Evolutionary conservation across 2,888 invertebrate species (phyloP), one percentile per base, ranked within the genome.

Genomic region (Cryptus viduatorius): DNA sequence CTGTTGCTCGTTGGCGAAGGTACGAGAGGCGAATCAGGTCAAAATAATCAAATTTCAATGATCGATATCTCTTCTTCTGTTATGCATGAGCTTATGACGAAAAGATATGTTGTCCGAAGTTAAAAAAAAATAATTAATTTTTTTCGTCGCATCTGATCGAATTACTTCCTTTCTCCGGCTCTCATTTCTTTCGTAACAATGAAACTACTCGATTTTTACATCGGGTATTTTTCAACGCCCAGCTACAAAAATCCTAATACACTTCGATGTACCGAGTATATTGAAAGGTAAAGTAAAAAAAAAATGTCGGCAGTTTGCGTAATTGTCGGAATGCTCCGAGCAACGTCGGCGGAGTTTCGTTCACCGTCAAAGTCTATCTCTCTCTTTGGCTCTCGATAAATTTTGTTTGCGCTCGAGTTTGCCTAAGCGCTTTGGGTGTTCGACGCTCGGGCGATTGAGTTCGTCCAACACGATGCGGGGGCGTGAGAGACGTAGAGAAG

Each of bases 341-440:
- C 31, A 64, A 29, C 8, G 12, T 73, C 61, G 61, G 16, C 46
- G 53, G 42, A 59, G 56, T 69, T 68, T 68, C 75, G 78, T 76
- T 19, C 19, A 53, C 37, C 19, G 31, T 68, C 48, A 12, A 31
- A 46, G 42, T 46, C 46, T 67, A 37, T 37, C 37, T 37, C 37
- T 37, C 37, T 37, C 64, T 61, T 65, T 3, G 14, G 0, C 37
- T 73, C 50, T 16, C 53, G 80, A 83, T 83, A 84, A 83, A 79
- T 73, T 84, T 37, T 85, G 78, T 82, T 85, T 85, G 78, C 75
- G 37, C 59, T 78, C 64, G 68, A 76, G 75, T 79, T 85, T 71
- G 82, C 75, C 80, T 72, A 83, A 79, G 77, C 61, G 14, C 71
- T n/a, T 46, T 12, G 37, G 19, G 29, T 37, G 14, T 56, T 37